Percentiles rank a stretch among this genome's conserved stretches.
These are phyloP conservation scores for Chaetodon trifasciatus DNA, from an alignment of 2,797 vertebrate genomes.

Conservation along the genomic window DNA sequence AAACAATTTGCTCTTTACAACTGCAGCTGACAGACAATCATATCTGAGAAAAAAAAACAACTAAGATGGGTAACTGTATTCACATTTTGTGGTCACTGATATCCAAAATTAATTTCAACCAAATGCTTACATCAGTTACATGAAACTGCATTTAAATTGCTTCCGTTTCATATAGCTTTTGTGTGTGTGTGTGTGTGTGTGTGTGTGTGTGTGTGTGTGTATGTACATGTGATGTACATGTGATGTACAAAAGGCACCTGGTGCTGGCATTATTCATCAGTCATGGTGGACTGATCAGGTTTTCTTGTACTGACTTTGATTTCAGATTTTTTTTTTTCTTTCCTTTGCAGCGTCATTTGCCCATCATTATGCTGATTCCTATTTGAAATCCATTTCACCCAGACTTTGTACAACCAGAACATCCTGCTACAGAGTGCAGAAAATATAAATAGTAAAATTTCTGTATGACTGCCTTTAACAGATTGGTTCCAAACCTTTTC, in stretches of 20 bases:
- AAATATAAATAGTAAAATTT: neutral
- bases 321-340: too few relatives aligned
- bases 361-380: neutral
- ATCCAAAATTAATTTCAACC: neutral
- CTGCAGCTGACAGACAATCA: neutral
- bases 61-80: neutral
- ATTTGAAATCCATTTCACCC: neutral
- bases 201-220: too few relatives aligned
- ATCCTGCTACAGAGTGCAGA: neutral
- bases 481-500: neutral
- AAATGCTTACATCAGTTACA: neutral
- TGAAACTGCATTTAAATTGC: neutral
- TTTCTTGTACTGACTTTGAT: neutral
- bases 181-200: too few relatives aligned
- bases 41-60: neutral
- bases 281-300: neutral
- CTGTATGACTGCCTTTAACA: neutral
- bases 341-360: neutral
- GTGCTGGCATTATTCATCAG: neutral
- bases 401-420: neutral
- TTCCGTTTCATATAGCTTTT: neutral
- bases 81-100: neutral
- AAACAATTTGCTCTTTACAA: neutral
- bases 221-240: neutral
- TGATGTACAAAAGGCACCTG: neutral